Evolutionary conservation across 2,797 vertebrate genomes (phyloP), one percentile per base, ranked within the genome.

Genomic region (Lacerta agilis): DNA sequence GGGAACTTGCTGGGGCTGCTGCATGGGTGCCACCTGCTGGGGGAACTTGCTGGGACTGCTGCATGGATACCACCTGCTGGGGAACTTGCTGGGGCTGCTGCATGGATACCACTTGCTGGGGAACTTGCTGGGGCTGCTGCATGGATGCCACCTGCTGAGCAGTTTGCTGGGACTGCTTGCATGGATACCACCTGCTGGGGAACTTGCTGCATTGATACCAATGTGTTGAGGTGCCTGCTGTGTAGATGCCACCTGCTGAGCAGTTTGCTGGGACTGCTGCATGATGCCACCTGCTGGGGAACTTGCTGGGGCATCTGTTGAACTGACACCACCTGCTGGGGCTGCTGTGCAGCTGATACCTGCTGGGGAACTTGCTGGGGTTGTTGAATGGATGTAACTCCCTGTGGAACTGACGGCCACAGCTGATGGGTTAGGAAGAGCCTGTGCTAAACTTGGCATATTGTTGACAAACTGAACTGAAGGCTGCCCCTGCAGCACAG

Each of bases 61-160:
- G 55, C 9, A 80, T 7, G 18, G 76, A 17, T 25, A 3, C 9
- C 43, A 97, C 29, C 29, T 77, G 86, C 23, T 91, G 76, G 61
- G 92, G 95, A 61, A 61, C 17, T 45, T 45, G 45, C 45, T 45
- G 45, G 10, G 45, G 0, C 89, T 89, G 94, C 41, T 92, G 94
- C 71, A 95, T 91, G 85, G 96, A 86, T 79, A 88, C 90, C 81
- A 96, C 95, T 85, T 94, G 96, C 89, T 96, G 95, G 38, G 96
- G 95, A 49, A 97, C 97, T 27, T 88, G 85, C 73, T 95, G 92
- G 20, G 33, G 3, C 71, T 79, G 89, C 23, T 84, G 87, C 29
- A 58, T 43, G 27, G 80, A 6, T 15, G 72, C 11, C 43, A 85
- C 20, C 11, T 92, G 83, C 77, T 94, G 87, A 10, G 90, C 85